A percentile compares a stretch with the other conserved stretches of the same genome.
Conservation (phyloP, 2,797 vertebrate species). For the Pteropus rufus region DNA sequence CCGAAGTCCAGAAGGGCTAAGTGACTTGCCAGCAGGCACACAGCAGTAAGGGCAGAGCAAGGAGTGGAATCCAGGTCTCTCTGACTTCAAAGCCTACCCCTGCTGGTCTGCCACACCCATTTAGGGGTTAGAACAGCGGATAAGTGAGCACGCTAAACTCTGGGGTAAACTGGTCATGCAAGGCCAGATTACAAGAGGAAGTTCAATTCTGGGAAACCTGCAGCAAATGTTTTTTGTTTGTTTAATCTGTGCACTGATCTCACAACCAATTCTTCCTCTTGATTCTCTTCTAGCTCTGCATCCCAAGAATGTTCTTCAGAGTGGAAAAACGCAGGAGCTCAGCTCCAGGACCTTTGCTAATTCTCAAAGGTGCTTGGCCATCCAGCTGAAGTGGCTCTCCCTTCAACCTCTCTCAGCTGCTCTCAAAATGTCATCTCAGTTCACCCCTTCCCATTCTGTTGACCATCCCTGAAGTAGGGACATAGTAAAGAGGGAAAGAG, state of each 20-base stretch:
- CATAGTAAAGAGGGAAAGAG: background rate
- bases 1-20: background rate
- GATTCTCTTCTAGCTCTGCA: background rate
- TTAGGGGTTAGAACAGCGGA: background rate
- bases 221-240: background rate
- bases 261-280: background rate
- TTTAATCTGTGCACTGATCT: background rate
- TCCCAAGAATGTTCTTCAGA: background rate
- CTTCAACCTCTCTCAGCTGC: background rate
- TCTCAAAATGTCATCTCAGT: background rate
- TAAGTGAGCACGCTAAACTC: background rate
- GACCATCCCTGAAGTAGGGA: background rate
- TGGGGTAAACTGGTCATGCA: background rate
- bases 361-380: background rate
- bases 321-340: background rate
- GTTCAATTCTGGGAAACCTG: background rate
- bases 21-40: background rate
- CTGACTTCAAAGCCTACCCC: background rate
- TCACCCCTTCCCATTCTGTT: background rate
- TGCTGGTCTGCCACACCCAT: background rate
- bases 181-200: background rate
- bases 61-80: background rate
- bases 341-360: background rate
- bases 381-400: background rate
- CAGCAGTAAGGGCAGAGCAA: background rate